Evolutionary conservation across 2,797 vertebrate genomes (phyloP).

Genomic region (Eospalax fontanierii): DNA sequence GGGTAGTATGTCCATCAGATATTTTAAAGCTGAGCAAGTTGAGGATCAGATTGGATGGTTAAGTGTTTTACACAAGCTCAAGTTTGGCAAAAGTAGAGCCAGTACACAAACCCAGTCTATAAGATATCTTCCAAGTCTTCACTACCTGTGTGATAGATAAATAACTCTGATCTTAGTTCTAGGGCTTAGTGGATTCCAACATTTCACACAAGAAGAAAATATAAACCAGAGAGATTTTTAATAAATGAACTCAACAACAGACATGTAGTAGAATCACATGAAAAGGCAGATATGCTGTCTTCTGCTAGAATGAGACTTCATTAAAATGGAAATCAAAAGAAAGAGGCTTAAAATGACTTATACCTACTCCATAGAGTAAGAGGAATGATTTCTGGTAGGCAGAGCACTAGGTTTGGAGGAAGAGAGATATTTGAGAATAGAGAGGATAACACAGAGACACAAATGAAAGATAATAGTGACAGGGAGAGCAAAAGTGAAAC

Average conservation of each 20-base stretch:
- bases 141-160: neutral
- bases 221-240: constrained; percentile 27
- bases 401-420: neutral
- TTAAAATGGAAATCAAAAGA: constrained; percentile 30
- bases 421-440: neutral
- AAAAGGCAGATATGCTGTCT: neutral
- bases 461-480: neutral
- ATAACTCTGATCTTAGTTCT: constrained; percentile 20
- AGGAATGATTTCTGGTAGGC: neutral
- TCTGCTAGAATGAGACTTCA: neutral
- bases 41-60: neutral
- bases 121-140: neutral
- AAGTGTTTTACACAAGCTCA: neutral
- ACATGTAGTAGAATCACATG: neutral
- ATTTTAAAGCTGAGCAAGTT: neutral
- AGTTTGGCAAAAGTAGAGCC: neutral
- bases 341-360: neutral
- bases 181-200: neutral
- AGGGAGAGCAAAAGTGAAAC: neutral
- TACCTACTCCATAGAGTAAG: neutral
- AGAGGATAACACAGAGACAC: neutral
- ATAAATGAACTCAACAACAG: neutral
- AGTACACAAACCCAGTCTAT: neutral
- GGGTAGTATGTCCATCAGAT: neutral
- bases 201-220: constrained; percentile 15